These are phyloP conservation scores for Chiloscyllium punctatum DNA, from an alignment of 2,797 vertebrate species.

Conservation along the genomic window DNA sequence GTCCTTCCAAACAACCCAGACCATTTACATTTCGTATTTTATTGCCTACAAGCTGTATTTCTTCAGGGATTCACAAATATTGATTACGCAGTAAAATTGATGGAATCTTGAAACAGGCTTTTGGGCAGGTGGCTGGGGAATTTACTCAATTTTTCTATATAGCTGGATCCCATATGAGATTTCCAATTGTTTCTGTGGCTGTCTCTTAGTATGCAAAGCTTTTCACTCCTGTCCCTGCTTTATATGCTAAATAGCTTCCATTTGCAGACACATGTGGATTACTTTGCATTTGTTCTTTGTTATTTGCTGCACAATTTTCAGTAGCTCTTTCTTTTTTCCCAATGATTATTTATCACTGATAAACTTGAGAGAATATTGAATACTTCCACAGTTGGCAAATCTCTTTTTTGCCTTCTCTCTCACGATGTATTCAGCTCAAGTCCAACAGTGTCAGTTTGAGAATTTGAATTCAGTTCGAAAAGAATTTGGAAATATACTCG, in stretches of 20 bases:
- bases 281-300: background rate
- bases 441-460: background rate
- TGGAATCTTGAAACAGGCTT: slow-evolving; percentile 90
- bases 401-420: background rate
- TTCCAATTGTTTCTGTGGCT: slow-evolving; percentile 76
- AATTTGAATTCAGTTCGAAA: background rate
- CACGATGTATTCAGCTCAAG: background rate
- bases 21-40: slow-evolving; percentile 28
- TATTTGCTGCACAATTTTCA: slow-evolving; percentile 2
- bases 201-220: slow-evolving; percentile 73
- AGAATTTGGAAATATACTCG: background rate
- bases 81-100: slow-evolving; percentile 95
- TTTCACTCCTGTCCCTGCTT: slow-evolving; percentile 55
- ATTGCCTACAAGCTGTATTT: slow-evolving; percentile 61
- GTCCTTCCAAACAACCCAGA: background rate
- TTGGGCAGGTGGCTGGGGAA: slow-evolving; percentile 74
- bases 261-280: slow-evolving; percentile 7
- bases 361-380: slow-evolving; percentile 25
- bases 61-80: slow-evolving; percentile 99
- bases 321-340: background rate
- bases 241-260: slow-evolving; percentile 36
- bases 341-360: slow-evolving; percentile 34
- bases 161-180: slow-evolving; percentile 76
- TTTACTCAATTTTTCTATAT: slow-evolving; percentile 82
- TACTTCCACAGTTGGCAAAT: background rate